phyloP scores from a whole-genome alignment of 30 jellyfish, hydroid and myxozoan species.

The Turritopsis dohrnii region DNA sequence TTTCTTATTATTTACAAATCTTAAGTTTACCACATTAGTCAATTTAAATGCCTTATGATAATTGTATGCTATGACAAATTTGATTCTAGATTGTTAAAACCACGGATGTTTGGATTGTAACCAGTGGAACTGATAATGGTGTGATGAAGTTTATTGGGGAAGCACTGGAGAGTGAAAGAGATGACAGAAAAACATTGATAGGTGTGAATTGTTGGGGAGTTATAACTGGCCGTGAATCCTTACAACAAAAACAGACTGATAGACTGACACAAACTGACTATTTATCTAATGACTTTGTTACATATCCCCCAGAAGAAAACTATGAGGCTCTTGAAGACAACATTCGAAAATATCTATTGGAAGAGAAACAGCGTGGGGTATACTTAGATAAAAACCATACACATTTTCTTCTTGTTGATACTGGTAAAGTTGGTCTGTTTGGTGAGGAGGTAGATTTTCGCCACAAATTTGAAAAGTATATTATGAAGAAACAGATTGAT shows the following conservation, averaged over 20 bases:
- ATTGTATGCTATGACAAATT: not conserved
- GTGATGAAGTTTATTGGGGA: constrained; percentile 8
- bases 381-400: constrained; percentile 26
- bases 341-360: not conserved
- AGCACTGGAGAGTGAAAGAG: not conserved
- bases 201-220: constrained; percentile 17
- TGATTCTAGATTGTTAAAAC: not conserved
- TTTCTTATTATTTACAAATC: too few species aligned
- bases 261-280: not conserved
- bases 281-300: not conserved
- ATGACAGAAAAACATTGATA: not conserved
- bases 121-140: constrained; percentile 1
- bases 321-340: not conserved
- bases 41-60: too few species aligned
- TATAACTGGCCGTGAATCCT: constrained; percentile 4
- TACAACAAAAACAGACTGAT: not conserved
- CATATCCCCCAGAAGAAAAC: constrained; percentile 4
- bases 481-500: constrained; percentile 13
- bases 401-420: constrained; percentile 22
- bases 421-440: constrained; percentile 11
- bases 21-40: too few species aligned
- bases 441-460: constrained; percentile 20
- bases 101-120: not conserved
- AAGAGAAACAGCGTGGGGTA: not conserved
- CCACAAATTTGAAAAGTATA: constrained; percentile 9